Base-by-base conservation (phyloP, 2,888 invertebrate species). In the Latrodectus elegans region DNA sequence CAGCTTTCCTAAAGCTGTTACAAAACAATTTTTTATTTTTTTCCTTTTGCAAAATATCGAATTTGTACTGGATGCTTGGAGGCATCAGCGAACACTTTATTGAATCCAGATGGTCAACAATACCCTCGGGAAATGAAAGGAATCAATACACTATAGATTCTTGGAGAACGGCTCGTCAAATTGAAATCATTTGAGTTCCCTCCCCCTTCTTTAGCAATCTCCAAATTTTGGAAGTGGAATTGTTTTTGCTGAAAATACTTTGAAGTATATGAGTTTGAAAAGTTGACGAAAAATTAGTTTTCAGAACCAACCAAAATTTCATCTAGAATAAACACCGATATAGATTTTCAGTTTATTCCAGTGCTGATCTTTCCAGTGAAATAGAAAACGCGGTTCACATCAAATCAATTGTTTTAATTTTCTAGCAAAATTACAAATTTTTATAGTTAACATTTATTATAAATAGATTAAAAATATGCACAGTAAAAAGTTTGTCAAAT, bases 61-160 rank as follows among this genome's bases (percentile, higher is more conserved):
- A 72, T 73, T 73, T 60, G 22, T 17, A 52, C 12, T 15, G 38
- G 51, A 17, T 9, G 51, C 72, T 22, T 52, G 60, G 51, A 51
- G 71, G 52, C 67, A 64, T 49, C 65, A 49, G 73, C 8, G 26
- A 80, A 72, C 72, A 73, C 80, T 80, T 80, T 80, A 73, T 80
- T 80, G 72, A 73, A 80, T 80, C 80, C 72, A 80, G 73, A 17
- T 73, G 80, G 80, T 80, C 80, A 80, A 80, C 80, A 65, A 65
- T 65, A 65, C 52, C 80, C 72, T 22, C 51, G 15, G 52, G 72
- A 51, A 49, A 51, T 4, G 14, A 80, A 55, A 65, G n/a, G 64
- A 72, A 80, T 80, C 80, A 65, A 80, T 73, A 65, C 12, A 60
- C 8, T 53, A 22, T 60, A 60, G 12, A 51, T 65, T 80, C 72